phyloP scores from a whole-genome alignment of 2,888 invertebrate species.

The Meta bourneti region DNA sequence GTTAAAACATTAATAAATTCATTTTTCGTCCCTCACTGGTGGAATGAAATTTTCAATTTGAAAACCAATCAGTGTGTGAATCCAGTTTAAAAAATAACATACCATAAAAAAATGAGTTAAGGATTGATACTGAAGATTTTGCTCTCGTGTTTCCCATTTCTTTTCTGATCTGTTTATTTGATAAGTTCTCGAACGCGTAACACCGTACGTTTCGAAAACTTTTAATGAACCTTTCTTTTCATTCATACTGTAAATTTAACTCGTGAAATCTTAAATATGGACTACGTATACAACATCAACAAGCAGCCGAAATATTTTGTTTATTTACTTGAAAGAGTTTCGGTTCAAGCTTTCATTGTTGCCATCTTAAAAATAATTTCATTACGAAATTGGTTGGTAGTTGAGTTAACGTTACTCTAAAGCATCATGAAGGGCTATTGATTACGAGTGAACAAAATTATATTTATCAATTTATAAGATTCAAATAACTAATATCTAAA shows the following conservation, averaged over 20 bases:
- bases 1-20: too few species aligned
- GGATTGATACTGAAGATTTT: slow-evolving; percentile 27
- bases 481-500: too few species aligned
- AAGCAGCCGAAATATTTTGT: too few species aligned
- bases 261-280: background rate
- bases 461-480: too few species aligned
- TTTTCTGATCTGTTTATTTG: background rate
- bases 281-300: background rate
- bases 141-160: background rate
- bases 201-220: slow-evolving; percentile 57
- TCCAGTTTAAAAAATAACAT: background rate
- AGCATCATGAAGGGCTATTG: too few species aligned
- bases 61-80: background rate
- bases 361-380: background rate
- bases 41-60: background rate
- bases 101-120: slow-evolving; percentile 58
- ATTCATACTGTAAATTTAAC: background rate
- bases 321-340: background rate
- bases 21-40: too few species aligned
- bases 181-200: slow-evolving; percentile 17
- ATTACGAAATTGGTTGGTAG: background rate
- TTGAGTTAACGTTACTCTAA: too few species aligned
- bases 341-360: background rate
- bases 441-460: too few species aligned
- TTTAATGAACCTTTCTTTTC: background rate